Percentiles rank a stretch among this genome's conserved stretches.
phyloP scores from a whole-genome alignment of 2,888 invertebrate genomes.

The Drosophila fulvimacula region DNA sequence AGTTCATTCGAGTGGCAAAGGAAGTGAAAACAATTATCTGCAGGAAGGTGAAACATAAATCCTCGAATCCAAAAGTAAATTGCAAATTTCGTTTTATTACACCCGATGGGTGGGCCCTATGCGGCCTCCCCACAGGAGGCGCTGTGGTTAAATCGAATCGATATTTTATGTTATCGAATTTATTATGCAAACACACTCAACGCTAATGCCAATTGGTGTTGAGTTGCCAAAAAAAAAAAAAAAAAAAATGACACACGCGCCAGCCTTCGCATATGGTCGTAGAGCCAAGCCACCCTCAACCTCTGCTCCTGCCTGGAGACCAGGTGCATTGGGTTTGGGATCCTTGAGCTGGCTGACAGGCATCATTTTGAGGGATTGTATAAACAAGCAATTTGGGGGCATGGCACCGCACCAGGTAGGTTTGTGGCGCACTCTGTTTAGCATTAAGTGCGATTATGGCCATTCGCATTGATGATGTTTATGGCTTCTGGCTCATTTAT shows the following conservation, averaged over 20 bases:
- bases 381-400: constrained; percentile 42
- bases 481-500: constrained; percentile 58
- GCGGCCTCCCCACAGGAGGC: constrained; percentile 33
- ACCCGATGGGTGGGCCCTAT: constrained; percentile 49
- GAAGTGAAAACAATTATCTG: constrained; percentile 83
- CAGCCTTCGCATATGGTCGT: constrained; percentile 11
- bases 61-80: constrained; percentile 79
- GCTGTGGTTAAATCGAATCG: constrained; percentile 81
- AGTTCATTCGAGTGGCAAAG: constrained; percentile 75
- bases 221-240: constrained; percentile 68
- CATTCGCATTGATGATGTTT: constrained; percentile 53
- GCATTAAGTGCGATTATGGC: constrained; percentile 64
- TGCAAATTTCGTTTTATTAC: constrained; percentile 81
- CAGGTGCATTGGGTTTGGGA: constrained; percentile 34
- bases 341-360: constrained; percentile 45
- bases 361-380: constrained; percentile 60
- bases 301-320: neutral
- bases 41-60: constrained; percentile 82
- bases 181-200: constrained; percentile 78
- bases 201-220: constrained; percentile 66
- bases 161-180: constrained; percentile 82
- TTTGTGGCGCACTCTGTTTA: constrained; percentile 24
- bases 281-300: neutral
- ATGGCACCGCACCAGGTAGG: constrained; percentile 6
- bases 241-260: constrained; percentile 65